Evolutionary conservation across 2,113 vertebrate species (phyloP), one percentile per base, ranked within the genome.

Genomic region (Amblyopsis rosae): DNA sequence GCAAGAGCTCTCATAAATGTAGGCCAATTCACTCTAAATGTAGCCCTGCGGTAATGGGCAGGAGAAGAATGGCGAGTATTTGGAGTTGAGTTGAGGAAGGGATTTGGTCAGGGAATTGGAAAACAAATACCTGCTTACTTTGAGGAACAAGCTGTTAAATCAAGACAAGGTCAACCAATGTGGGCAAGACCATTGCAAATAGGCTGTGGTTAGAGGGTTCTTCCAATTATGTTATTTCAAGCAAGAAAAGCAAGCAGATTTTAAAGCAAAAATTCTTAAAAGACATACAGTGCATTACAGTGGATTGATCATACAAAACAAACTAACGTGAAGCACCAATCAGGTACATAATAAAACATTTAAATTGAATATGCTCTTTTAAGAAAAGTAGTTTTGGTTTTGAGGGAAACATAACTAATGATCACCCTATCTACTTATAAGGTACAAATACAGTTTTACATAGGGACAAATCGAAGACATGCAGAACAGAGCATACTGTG

Each of bases 251-350:
- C 59, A 79, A 68, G 70, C 33, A 35, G 32, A 41, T 76, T 76
- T 80, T 66, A 57, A 53, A 73, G 63, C 56, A 50, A 59, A n/a
- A 81, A 72, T 61, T 61, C 58, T 66, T 60, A 45, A 26, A 26
- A 53, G 63, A 82, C 72, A 86, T 86, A 73, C 60, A 53, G 55
- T 13, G 65, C 73, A 41, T 50, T 48, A 66, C 58, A 53, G 66
- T 48, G 85, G 66, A 73, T 26, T 79, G 90, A 81, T 90, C 82
- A 80, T 82, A 59, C 58, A 65, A 72, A 85, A 83, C 76, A 82
- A 89, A 79, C 84, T 78, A 65, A 73, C 7, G 49, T 59, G 70
- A 82, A 85, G 68, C 80, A 73, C 60, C 84, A 87, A 85, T 84
- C 77, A 83, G 84, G 68, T 48, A 62, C 15, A 12, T 66, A 65